Evolutionary conservation across 2,113 vertebrate species (phyloP).

Genomic region (Rousettus leschenaultii): DNA sequence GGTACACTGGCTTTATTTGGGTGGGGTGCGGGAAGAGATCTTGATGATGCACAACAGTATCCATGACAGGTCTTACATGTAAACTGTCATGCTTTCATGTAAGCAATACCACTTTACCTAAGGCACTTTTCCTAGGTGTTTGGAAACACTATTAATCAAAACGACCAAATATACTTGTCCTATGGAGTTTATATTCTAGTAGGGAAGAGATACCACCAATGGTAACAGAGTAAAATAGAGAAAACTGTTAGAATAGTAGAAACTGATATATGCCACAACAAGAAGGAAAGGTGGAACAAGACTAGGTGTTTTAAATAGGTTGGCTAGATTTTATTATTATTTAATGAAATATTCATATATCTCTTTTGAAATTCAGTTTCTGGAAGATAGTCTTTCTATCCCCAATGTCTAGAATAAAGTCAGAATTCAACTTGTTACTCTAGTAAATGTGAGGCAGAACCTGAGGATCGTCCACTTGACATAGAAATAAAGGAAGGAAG

Average conservation of each 20-base stretch:
- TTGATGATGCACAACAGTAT: too few species aligned
- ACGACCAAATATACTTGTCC: background rate
- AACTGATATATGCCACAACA: background rate
- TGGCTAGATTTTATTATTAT: background rate
- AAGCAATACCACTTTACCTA: background rate
- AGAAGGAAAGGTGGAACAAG: background rate
- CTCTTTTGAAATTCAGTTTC: background rate
- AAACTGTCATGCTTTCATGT: background rate
- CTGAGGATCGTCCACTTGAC: background rate
- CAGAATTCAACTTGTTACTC: background rate
- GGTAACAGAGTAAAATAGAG: background rate
- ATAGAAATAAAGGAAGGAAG: background rate
- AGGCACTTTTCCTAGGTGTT: background rate
- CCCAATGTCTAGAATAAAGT: background rate
- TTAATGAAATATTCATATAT: background rate
- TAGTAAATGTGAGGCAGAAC: background rate
- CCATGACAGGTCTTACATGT: background rate
- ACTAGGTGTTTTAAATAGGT: background rate
- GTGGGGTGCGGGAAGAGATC: background rate
- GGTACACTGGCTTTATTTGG: too few species aligned
- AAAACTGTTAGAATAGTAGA: background rate
- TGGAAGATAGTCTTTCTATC: background rate
- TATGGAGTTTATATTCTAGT: background rate
- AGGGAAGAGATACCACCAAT: background rate
- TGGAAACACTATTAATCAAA: background rate